These are phyloP conservation scores for Apomyelois bistriatella DNA, from an alignment of 2,888 invertebrate genomes.

Conservation along the genomic window DNA sequence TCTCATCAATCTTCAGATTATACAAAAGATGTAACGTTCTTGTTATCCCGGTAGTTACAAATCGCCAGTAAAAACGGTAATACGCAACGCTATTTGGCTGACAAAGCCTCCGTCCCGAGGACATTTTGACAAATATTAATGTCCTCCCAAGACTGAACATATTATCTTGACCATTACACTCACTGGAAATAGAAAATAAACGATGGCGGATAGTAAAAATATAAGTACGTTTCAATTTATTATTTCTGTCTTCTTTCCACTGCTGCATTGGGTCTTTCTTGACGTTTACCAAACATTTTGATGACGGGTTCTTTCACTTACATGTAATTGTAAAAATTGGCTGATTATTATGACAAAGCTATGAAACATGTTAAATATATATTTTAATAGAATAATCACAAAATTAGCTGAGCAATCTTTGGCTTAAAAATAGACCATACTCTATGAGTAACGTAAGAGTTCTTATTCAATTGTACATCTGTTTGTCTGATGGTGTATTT, in stretches of 20 bases:
- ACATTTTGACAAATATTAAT: slow-evolving; percentile 54
- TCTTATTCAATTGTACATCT: too few species aligned
- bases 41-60: slow-evolving; percentile 8
- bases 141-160: slow-evolving; percentile 32
- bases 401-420: too few species aligned
- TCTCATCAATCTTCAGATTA: neutral
- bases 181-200: slow-evolving; percentile 21
- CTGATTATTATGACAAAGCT: too few species aligned
- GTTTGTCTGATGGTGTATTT: too few species aligned
- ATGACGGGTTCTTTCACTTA: too few species aligned
- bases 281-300: too few species aligned
- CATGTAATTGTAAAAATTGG: too few species aligned
- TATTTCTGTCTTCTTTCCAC: neutral
- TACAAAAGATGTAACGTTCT: neutral
- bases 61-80: slow-evolving; percentile 12
- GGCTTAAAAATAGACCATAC: too few species aligned
- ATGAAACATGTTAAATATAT: too few species aligned
- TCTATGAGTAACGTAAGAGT: too few species aligned
- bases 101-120: slow-evolving; percentile 16
- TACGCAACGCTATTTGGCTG: slow-evolving; percentile 8
- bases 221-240: neutral
- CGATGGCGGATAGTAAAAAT: neutral
- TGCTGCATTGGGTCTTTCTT: too few species aligned
- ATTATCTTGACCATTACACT: slow-evolving; percentile 48
- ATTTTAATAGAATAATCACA: too few species aligned